Evolutionary conservation across 1,140 invertebrate genomes (phyloP).

Genomic region (Lepidostoma basale): DNA sequence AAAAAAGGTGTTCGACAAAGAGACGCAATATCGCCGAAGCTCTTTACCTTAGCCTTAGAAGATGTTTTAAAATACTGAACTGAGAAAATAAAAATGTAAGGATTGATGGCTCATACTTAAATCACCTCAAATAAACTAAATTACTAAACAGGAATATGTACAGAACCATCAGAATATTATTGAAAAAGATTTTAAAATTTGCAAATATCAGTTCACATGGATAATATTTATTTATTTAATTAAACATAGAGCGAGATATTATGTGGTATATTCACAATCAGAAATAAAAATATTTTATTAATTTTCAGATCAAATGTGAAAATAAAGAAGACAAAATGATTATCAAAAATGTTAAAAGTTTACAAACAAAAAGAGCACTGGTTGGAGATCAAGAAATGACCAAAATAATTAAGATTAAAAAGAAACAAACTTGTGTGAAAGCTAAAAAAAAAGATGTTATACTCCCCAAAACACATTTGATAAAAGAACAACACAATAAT

Average conservation of each 20-base stretch:
- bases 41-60: too few species aligned
- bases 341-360: not conserved
- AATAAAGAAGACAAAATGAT: not conserved
- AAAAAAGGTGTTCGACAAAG: too few species aligned
- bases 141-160: too few species aligned
- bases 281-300: not conserved
- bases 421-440: not conserved
- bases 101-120: too few species aligned
- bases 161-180: too few species aligned
- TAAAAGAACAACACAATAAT: not conserved
- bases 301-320: not conserved
- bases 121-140: too few species aligned
- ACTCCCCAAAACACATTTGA: not conserved
- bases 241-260: not conserved
- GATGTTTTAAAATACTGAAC: too few species aligned
- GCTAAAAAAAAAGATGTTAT: too few species aligned
- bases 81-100: too few species aligned
- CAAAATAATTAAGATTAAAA: not conserved
- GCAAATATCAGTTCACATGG: not conserved
- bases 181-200: not conserved
- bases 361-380: not conserved
- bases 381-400: not conserved
- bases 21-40: too few species aligned
- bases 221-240: not conserved
- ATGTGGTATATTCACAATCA: not conserved